Evolutionary conservation across 2,888 invertebrate genomes (phyloP).

Genomic region (Lasioglossum villosulum): DNA sequence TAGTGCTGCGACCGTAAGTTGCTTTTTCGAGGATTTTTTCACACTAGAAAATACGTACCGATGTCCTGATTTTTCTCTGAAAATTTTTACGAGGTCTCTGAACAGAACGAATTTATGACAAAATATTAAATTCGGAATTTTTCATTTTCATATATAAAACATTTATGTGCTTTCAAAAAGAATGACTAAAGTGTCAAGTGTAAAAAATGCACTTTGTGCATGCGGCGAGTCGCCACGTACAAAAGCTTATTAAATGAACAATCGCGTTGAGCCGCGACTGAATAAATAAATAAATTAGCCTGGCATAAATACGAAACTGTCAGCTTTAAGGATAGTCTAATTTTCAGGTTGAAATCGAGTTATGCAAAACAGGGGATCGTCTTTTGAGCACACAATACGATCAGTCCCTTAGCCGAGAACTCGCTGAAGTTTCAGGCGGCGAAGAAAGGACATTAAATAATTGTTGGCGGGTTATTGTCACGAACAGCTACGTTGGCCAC

Average conservation of each 20-base stretch:
- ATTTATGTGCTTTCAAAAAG: too few relatives aligned
- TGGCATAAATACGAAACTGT: slow-evolving; percentile 13
- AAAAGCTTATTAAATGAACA: background rate
- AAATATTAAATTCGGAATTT: background rate
- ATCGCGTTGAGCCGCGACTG: background rate
- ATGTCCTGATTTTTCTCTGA: background rate
- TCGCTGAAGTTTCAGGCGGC: slow-evolving; percentile 1
- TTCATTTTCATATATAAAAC: background rate
- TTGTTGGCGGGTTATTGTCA: slow-evolving; percentile 10
- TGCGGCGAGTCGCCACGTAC: background rate
- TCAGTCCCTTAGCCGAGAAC: background rate
- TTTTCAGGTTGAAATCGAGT: slow-evolving; percentile 9
- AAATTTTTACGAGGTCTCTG: background rate
- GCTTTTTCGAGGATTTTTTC: background rate
- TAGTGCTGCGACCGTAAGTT: background rate
- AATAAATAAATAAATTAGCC: slow-evolving; percentile 11
- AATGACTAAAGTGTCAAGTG: too few relatives aligned
- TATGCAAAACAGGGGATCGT: background rate
- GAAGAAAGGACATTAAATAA: slow-evolving; percentile 29
- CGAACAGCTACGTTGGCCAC: slow-evolving; percentile 10
- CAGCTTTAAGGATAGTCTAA: background rate
- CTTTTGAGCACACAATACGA: slow-evolving; percentile 11
- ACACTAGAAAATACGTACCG: too few relatives aligned
- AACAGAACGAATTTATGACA: background rate
- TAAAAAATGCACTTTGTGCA: background rate